Percentiles rank a stretch among this genome's conserved stretches.
Evolutionary conservation across 2,113 vertebrate genomes (phyloP).

Genomic region (Canis aureus): DNA sequence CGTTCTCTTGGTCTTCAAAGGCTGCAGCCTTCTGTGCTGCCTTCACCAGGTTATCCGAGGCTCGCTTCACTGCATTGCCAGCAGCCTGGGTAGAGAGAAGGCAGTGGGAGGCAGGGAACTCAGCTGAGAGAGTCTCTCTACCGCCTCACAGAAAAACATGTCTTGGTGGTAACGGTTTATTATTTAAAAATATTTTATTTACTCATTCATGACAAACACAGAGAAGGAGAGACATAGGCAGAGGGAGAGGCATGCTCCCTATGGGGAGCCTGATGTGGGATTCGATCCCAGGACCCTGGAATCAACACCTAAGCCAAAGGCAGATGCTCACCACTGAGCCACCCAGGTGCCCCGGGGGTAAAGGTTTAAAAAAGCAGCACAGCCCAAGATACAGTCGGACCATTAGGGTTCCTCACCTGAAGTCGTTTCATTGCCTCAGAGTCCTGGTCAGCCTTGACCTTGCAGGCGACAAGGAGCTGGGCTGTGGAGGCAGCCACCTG

Average conservation of each 20-base stretch:
- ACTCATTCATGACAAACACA: too few relatives aligned
- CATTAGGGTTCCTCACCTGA: slow-evolving; percentile 90
- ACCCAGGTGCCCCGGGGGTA: not conserved
- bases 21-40: slow-evolving; percentile 98
- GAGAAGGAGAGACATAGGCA: too few relatives aligned
- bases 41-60: slow-evolving; percentile 98
- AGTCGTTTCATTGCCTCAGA: slow-evolving; percentile 99
- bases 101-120: not conserved
- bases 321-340: too few relatives aligned
- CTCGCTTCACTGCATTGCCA: slow-evolving; percentile 97
- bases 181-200: too few relatives aligned
- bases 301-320: too few relatives aligned
- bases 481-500: slow-evolving; percentile 97
- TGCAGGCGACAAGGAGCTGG: slow-evolving; percentile 98
- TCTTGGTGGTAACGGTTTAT: not conserved
- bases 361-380: not conserved
- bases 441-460: slow-evolving; percentile 99
- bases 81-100: slow-evolving; percentile 89
- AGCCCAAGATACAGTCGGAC: not conserved
- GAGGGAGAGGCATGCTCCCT: too few relatives aligned
- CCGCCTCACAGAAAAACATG: not conserved
- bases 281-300: too few relatives aligned
- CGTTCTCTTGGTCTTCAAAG: slow-evolving; percentile 95
- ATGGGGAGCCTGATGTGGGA: too few relatives aligned
- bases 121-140: not conserved